phyloP scores from a whole-genome alignment of 2,113 vertebrate species.

The Leptobrachium leishanense region DNA sequence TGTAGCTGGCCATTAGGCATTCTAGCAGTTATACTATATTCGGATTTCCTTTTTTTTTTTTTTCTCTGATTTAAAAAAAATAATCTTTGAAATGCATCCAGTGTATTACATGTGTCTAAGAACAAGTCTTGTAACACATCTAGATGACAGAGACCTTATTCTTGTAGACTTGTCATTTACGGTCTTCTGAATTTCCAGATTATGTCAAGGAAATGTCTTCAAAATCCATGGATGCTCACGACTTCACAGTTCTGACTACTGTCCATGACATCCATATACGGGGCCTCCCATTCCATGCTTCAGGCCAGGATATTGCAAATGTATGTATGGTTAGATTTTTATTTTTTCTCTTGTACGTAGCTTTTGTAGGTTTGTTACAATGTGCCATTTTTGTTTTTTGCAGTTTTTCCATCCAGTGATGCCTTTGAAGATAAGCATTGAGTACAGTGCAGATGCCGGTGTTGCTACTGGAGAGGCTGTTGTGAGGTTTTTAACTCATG shows the following conservation, averaged over 20 bases:
- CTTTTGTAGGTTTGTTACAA: too few relatives aligned
- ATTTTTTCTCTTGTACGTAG: too few relatives aligned
- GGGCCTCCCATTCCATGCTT: conserved; percentile 79
- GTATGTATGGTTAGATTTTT: conserved; percentile 61
- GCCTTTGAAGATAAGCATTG: conserved; percentile 77
- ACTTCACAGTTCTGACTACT: conserved; percentile 17
- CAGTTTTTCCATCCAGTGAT: conserved; percentile 87
- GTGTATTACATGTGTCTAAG: too few relatives aligned
- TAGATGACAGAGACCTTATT: too few relatives aligned
- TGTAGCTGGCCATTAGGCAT: too few relatives aligned
- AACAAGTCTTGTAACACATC: too few relatives aligned
- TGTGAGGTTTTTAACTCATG: conserved; percentile 75
- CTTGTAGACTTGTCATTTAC: too few relatives aligned
- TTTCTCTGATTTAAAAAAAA: too few relatives aligned
- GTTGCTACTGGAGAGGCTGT: conserved; percentile 75
- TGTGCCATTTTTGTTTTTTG: not conserved
- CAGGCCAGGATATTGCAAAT: conserved; percentile 79
- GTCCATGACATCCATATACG: conserved; percentile 77
- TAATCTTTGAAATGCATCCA: too few relatives aligned
- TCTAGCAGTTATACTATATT: too few relatives aligned
- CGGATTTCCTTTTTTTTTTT: too few relatives aligned
- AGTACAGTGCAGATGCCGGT: conserved; percentile 65
- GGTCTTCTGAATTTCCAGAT: conserved; percentile 51
- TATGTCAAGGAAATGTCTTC: conserved; percentile 50
- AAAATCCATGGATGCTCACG: conserved; percentile 46